A percentile compares a stretch with the other conserved stretches of the same genome.
Conservation (phyloP, 2,113 vertebrate species). For the Gorsachius goisagi region DNA sequence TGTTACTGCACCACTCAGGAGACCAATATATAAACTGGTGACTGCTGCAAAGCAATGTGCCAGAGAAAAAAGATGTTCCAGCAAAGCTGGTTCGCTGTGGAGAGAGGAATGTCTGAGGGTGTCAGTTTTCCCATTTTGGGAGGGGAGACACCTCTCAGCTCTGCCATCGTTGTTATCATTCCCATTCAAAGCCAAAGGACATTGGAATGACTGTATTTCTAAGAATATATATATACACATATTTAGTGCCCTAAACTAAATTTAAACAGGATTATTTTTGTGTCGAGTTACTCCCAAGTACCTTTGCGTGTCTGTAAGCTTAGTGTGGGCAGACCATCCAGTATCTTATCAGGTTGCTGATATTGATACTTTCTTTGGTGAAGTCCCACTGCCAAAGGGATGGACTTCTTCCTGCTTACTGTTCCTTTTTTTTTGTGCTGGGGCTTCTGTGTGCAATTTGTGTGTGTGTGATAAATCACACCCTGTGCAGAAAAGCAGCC, state of each 20-base stretch:
- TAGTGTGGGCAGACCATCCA: not conserved
- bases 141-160: not conserved
- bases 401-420: not conserved
- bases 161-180: not conserved
- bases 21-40: not conserved
- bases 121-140: not conserved
- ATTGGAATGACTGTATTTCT: not conserved
- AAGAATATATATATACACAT: not conserved
- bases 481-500: not conserved
- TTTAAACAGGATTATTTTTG: not conserved
- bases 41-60: not conserved
- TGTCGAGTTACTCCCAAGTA: not conserved
- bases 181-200: not conserved
- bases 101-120: not conserved
- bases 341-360: not conserved
- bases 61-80: not conserved
- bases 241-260: not conserved
- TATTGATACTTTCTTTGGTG: not conserved
- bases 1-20: not conserved
- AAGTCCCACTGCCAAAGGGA: not conserved
- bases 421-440: not conserved
- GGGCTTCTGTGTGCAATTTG: not conserved
- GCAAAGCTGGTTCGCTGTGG: not conserved
- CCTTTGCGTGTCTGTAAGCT: not conserved
- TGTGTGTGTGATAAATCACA: not conserved